phyloP scores from a whole-genome alignment of 2,113 vertebrate species.

The Cranoglanis bouderius region DNA sequence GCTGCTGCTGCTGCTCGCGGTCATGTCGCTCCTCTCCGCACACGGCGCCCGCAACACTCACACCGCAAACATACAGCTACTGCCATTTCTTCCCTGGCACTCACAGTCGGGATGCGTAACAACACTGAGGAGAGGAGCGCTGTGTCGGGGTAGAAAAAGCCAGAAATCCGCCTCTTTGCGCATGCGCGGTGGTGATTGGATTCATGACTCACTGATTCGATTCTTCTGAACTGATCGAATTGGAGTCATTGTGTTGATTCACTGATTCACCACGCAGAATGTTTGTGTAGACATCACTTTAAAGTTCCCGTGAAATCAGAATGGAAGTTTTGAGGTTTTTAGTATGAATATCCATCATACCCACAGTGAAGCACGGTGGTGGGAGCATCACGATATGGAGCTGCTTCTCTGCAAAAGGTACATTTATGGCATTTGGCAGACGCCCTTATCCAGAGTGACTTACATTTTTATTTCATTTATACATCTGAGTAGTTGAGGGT shows the following conservation, averaged over 20 bases:
- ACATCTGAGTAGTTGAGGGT: too few species aligned
- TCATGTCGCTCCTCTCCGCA: slow-evolving; percentile 70
- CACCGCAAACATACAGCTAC: slow-evolving; percentile 8
- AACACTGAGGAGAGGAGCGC: not conserved
- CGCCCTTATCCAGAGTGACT: too few species aligned
- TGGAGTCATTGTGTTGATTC: not conserved
- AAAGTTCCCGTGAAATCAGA: not conserved
- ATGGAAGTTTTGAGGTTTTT: too few species aligned
- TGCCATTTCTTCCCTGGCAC: slow-evolving; percentile 48
- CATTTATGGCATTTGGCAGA: too few species aligned
- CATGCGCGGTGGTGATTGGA: slow-evolving; percentile 61
- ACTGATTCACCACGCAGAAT: not conserved
- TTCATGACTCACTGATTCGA: slow-evolving; percentile 1
- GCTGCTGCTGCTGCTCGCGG: slow-evolving; percentile 53
- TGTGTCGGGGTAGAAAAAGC: not conserved
- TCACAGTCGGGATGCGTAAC: slow-evolving; percentile 16
- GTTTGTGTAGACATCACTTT: not conserved
- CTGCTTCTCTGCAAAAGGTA: too few species aligned
- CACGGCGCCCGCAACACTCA: slow-evolving; percentile 49
- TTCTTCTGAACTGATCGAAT: slow-evolving; percentile 5
- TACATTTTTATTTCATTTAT: too few species aligned
- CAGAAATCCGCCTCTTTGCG: slow-evolving; percentile 49
- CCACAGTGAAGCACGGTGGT: too few species aligned
- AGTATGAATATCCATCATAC: too few species aligned
- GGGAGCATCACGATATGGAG: too few species aligned